Evolutionary conservation across 2,113 vertebrate genomes (phyloP).

Genomic region (Harpagus bidentatus): DNA sequence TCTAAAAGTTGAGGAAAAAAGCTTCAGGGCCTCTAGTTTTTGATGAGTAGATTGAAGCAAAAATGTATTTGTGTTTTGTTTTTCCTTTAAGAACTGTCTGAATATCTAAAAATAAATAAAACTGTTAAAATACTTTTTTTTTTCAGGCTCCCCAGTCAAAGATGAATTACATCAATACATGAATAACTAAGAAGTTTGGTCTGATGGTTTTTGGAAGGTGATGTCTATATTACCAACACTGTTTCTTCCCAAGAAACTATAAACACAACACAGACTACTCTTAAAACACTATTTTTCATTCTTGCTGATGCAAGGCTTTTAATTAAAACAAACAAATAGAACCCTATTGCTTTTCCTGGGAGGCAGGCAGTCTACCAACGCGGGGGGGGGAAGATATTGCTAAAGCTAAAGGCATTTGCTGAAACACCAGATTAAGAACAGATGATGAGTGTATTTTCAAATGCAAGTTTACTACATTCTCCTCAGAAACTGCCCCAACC

Average conservation of each 20-base stretch:
- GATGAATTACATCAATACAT: accelerated
- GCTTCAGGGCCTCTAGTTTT: neutral
- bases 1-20: neutral
- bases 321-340: neutral
- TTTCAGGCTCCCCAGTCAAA: neutral
- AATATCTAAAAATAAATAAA: neutral
- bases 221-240: neutral
- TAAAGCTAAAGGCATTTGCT: neutral
- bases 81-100: too few species aligned
- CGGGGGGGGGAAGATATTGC: neutral
- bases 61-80: neutral
- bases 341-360: neutral
- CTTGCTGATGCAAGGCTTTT: neutral
- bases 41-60: neutral
- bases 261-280: neutral
- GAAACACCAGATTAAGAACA: neutral
- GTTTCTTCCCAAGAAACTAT: neutral
- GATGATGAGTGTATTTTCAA: neutral
- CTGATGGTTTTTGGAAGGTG: neutral
- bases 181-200: neutral
- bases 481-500: neutral
- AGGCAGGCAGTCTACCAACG: neutral
- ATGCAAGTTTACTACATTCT: neutral
- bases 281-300: neutral
- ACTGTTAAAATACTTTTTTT: neutral